Conservation (phyloP, 2,888 invertebrate genomes). For the Ernsta delagoae region DNA sequence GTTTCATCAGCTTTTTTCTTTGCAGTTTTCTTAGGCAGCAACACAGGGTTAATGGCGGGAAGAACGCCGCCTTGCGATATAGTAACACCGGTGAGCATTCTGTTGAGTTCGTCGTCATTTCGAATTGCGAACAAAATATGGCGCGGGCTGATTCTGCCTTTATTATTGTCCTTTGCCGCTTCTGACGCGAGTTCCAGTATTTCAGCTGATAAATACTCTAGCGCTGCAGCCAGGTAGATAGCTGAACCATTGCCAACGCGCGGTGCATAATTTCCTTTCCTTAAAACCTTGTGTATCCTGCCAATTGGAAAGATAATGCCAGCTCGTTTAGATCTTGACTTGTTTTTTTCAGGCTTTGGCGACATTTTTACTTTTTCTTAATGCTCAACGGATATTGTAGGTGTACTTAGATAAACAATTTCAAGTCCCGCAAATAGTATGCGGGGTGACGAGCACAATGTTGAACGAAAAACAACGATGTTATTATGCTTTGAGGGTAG, state of each 20-base stretch:
- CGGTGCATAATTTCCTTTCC: conserved; percentile 85
- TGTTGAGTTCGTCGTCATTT: conserved; percentile 65
- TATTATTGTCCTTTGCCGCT: conserved; percentile 87
- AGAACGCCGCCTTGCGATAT: conserved; percentile 65
- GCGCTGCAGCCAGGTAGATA: conserved; percentile 81
- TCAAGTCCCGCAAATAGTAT: conserved; percentile 1
- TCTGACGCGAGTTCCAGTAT: conserved; percentile 85
- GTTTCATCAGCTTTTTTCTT: conserved; percentile 44
- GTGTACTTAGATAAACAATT: background rate
- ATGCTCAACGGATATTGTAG: background rate
- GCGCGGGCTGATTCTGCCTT: conserved; percentile 73
- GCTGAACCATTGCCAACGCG: conserved; percentile 80
- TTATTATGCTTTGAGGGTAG: background rate
- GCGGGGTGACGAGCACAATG: conserved; percentile 1
- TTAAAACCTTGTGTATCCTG: conserved; percentile 72
- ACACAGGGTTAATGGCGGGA: conserved; percentile 56
- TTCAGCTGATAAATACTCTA: conserved; percentile 88
- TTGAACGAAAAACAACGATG: background rate
- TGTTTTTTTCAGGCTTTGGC: conserved; percentile 46
- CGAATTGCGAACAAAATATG: conserved; percentile 64
- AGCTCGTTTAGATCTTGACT: conserved; percentile 77
- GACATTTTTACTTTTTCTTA: conserved; percentile 46
- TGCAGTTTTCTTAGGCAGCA: conserved; percentile 65
- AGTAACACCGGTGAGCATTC: conserved; percentile 58
- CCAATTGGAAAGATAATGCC: conserved; percentile 86